Evolutionary conservation across 2,888 invertebrate genomes (phyloP).

Genomic region (Eumerus sabulonum): DNA sequence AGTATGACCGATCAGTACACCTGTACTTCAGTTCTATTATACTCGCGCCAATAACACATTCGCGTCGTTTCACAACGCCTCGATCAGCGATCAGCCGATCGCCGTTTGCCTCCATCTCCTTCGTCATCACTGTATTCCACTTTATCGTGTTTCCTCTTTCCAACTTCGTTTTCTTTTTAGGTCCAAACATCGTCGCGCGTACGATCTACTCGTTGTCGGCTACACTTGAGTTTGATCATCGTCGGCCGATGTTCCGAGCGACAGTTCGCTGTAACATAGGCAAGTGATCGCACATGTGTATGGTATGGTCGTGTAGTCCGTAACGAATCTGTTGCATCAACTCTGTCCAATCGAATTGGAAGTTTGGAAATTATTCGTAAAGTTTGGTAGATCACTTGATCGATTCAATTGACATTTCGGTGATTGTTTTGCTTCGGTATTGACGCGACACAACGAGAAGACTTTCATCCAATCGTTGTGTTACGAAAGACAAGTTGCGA

Average conservation of each 20-base stretch:
- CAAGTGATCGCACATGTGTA: conserved; percentile 54
- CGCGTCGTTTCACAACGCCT: background rate
- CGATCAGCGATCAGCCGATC: conserved; percentile 38
- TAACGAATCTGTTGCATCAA: too few relatives aligned
- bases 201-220: conserved; percentile 1
- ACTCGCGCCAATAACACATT: background rate
- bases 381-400: too few relatives aligned
- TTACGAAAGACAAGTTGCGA: too few relatives aligned
- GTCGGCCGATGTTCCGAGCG: conserved; percentile 42
- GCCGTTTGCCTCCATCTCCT: conserved; percentile 26
- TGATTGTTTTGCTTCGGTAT: too few relatives aligned
- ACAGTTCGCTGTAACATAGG: conserved; percentile 62
- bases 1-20: conserved; percentile 42
- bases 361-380: too few relatives aligned
- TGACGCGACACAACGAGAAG: too few relatives aligned
- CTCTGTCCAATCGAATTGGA: too few relatives aligned
- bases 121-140: conserved; percentile 30
- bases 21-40: conserved; percentile 16
- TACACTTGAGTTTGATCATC: conserved; percentile 39
- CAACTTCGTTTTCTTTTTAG: conserved; percentile 7
- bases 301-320: conserved; percentile 23
- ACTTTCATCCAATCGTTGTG: too few relatives aligned
- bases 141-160: conserved; percentile 40
- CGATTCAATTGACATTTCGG: background rate
- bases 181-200: conserved; percentile 31